Evolutionary conservation across 2,113 vertebrate genomes (phyloP).

Genomic region (Etheostoma cragini): DNA sequence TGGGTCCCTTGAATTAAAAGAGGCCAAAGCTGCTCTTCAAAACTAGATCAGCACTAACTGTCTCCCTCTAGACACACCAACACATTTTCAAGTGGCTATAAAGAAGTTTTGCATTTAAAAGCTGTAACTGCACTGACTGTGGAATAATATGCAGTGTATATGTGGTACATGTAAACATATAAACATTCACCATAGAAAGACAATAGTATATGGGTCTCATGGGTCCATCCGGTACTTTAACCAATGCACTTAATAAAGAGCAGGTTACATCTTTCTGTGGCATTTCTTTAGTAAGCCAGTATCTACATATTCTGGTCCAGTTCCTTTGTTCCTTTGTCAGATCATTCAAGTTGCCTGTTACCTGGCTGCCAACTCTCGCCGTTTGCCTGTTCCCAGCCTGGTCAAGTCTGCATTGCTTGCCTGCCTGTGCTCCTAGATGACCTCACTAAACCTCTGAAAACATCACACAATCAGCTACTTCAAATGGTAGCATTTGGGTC

Average conservation of each 20-base stretch:
- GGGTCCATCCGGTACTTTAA: neutral
- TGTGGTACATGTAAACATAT: neutral
- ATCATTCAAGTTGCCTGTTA: no score
- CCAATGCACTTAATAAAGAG: neutral
- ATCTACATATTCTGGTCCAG: no score
- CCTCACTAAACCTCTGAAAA: no score
- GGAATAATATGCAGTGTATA: neutral
- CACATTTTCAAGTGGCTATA: conserved; percentile 32
- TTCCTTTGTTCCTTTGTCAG: no score
- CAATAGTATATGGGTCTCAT: neutral
- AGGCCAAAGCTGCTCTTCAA: conserved; percentile 76
- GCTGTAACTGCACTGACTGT: neutral
- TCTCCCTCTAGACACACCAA: conserved; percentile 62
- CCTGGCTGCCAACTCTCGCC: no score
- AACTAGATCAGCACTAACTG: conserved; percentile 76
- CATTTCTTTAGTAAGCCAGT: neutral
- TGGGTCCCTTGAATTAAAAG: conserved; percentile 73
- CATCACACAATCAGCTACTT: no score
- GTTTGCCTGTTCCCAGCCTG: no score
- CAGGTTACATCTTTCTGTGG: neutral
- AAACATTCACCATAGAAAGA: neutral
- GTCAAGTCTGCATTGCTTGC: no score
- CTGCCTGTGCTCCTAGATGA: no score
- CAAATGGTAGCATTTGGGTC: no score
- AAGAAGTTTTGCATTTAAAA: conserved; percentile 7